These are phyloP conservation scores for Drosophila ironensis DNA, from an alignment of 1,140 invertebrate species.

Conservation along the genomic window DNA sequence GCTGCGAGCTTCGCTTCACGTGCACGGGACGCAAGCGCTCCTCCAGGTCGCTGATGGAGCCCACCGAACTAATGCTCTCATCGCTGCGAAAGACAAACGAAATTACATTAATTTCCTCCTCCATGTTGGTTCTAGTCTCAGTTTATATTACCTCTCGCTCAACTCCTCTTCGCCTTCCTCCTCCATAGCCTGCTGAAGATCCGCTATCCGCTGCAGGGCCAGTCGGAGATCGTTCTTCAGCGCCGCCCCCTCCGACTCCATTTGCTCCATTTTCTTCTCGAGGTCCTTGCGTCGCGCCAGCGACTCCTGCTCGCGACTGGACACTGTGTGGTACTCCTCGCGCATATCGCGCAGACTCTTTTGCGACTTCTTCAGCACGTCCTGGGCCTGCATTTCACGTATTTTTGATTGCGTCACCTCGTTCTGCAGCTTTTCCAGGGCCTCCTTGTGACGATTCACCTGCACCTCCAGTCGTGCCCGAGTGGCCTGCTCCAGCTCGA, in stretches of 20 bases:
- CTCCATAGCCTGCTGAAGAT: slow-evolving; percentile 92
- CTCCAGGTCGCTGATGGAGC: slow-evolving; percentile 74
- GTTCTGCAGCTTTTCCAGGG: slow-evolving; percentile 89
- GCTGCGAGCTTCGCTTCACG: slow-evolving; percentile 67
- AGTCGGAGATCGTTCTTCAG: slow-evolving; percentile 88
- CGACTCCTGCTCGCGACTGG: slow-evolving; percentile 88
- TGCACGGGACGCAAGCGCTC: slow-evolving; percentile 72
- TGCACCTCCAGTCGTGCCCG: slow-evolving; percentile 92
- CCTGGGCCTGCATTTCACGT: slow-evolving; percentile 89
- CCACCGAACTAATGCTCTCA: slow-evolving; percentile 73
- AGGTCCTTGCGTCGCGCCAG: slow-evolving; percentile 87
- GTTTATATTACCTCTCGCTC: slow-evolving; percentile 84
- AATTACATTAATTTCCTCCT: not conserved
- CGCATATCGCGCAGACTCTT: slow-evolving; percentile 87
- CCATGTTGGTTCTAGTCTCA: not conserved
- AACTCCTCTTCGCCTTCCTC: slow-evolving; percentile 88
- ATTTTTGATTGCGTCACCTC: slow-evolving; percentile 88
- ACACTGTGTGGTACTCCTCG: slow-evolving; percentile 87
- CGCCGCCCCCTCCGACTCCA: slow-evolving; percentile 86
- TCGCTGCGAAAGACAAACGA: slow-evolving; percentile 44
- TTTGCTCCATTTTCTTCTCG: slow-evolving; percentile 87
- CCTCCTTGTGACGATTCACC: slow-evolving; percentile 91
- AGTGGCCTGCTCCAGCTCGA: slow-evolving; percentile 94
- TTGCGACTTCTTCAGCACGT: slow-evolving; percentile 89
- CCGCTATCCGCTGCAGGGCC: slow-evolving; percentile 91